Percentiles rank a stretch among this genome's conserved stretches.
Evolutionary conservation across 2,888 invertebrate species (phyloP).

Genomic region (Drosophila borealis): DNA sequence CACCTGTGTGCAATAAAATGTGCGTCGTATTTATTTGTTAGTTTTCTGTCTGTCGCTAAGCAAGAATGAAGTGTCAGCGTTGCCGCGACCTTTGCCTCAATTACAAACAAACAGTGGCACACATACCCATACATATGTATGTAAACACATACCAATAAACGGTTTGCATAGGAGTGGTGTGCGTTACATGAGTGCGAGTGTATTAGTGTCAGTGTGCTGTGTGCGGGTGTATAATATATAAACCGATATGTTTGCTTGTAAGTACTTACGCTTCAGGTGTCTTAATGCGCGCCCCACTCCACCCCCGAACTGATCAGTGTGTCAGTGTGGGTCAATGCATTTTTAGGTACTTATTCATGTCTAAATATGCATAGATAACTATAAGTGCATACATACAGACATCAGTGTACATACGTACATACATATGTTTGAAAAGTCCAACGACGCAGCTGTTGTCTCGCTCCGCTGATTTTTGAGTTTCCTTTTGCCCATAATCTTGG

Average conservation of each 20-base stretch:
- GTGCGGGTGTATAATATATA: constrained; percentile 49
- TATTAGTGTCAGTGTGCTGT: constrained; percentile 23
- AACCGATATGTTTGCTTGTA: constrained; percentile 33
- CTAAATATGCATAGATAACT: constrained; percentile 14
- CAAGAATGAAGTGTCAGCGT: constrained; percentile 37
- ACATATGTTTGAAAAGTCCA: constrained; percentile 13
- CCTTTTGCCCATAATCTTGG: constrained; percentile 47
- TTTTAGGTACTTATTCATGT: constrained; percentile 37
- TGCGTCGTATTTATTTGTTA: constrained; percentile 33
- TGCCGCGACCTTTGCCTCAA: constrained; percentile 76
- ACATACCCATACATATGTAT: constrained; percentile 41
- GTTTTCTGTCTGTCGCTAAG: constrained; percentile 16
- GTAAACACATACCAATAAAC: constrained; percentile 5
- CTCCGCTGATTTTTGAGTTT: constrained; percentile 58
- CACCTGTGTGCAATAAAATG: constrained; percentile 52
- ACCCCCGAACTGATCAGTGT: constrained; percentile 1
- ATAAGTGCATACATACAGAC: constrained; percentile 1
- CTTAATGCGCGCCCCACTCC: constrained; percentile 9
- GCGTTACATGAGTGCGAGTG: constrained; percentile 39
- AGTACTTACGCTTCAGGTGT: constrained; percentile 47
- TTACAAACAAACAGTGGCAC: constrained; percentile 70
- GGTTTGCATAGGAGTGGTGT: constrained; percentile 35
- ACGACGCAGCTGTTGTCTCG: constrained; percentile 64
- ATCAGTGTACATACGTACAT: constrained; percentile 9
- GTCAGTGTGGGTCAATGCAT: constrained; percentile 35